These are phyloP conservation scores for Pristionchus fissidentatus DNA, from an alignment of 2,888 invertebrate genomes.

Conservation along the genomic window DNA sequence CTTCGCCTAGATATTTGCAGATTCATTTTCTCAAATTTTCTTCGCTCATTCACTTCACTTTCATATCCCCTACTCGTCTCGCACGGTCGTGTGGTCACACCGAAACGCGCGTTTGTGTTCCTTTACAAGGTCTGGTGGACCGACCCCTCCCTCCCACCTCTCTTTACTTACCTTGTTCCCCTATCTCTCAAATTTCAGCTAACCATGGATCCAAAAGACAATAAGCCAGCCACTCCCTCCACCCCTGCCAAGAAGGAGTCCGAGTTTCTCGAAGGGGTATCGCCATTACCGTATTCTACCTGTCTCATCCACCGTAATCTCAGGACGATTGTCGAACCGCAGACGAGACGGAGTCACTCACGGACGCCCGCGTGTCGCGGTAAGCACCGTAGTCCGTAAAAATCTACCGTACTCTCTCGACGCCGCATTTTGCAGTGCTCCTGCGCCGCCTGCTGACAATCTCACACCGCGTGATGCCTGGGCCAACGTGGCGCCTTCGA, in stretches of 20 bases:
- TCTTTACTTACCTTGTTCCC: not conserved
- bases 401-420: conserved; percentile 15
- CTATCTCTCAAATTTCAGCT: not conserved
- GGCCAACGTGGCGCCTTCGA: conserved; percentile 12
- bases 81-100: not conserved
- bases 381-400: conserved; percentile 6
- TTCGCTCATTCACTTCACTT: not conserved
- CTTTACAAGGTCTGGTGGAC: not conserved
- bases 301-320: not conserved
- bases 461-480: conserved; percentile 24
- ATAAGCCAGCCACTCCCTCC: conserved; percentile 21
- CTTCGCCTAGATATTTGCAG: not conserved
- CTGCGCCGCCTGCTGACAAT: not conserved
- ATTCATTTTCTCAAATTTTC: not conserved
- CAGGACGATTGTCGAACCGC: conserved; percentile 27
- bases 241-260: conserved; percentile 5
- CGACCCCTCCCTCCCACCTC: not conserved
- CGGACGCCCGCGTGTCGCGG: conserved; percentile 14
- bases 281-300: not conserved
- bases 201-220: conserved; percentile 37
- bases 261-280: conserved; percentile 12
- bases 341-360: conserved; percentile 27
- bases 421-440: not conserved
- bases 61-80: not conserved
- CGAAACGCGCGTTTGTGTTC: not conserved